phyloP scores from a whole-genome alignment of 2,888 invertebrate species.

The Leuctra nigra region DNA sequence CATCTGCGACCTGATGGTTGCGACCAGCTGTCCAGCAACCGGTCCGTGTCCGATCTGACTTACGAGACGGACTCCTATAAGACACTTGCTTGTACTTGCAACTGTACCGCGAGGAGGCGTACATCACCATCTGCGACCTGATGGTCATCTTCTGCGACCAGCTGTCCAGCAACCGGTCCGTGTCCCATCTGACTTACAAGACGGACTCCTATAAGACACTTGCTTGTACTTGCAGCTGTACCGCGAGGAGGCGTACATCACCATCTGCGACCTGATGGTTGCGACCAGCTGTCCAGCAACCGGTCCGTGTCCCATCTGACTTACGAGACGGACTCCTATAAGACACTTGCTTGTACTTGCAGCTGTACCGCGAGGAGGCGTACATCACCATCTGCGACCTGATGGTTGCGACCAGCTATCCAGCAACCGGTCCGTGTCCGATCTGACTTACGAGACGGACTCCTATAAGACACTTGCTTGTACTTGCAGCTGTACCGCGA shows the following conservation, averaged over 20 bases:
- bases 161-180: constrained; percentile 41
- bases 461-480: too few relatives aligned
- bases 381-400: constrained; percentile 95
- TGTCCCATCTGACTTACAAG: constrained; percentile 62
- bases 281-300: constrained; percentile 60
- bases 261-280: constrained; percentile 94
- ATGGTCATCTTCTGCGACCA: constrained; percentile 90
- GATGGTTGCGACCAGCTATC: constrained; percentile 78
- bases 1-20: constrained; percentile 95
- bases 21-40: constrained; percentile 56
- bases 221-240: too few relatives aligned
- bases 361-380: constrained; percentile 48
- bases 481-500: constrained; percentile 9
- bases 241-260: constrained; percentile 69
- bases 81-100: too few relatives aligned
- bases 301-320: constrained; percentile 50
- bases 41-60: constrained; percentile 50
- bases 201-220: too few relatives aligned
- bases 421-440: constrained; percentile 36
- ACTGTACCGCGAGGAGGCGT: constrained; percentile 54
- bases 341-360: too few relatives aligned
- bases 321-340: constrained; percentile 78
- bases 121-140: constrained; percentile 91
- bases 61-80: constrained; percentile 81
- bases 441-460: constrained; percentile 76